phyloP scores from a whole-genome alignment of 2,888 invertebrate species.

The Noctua janthina region DNA sequence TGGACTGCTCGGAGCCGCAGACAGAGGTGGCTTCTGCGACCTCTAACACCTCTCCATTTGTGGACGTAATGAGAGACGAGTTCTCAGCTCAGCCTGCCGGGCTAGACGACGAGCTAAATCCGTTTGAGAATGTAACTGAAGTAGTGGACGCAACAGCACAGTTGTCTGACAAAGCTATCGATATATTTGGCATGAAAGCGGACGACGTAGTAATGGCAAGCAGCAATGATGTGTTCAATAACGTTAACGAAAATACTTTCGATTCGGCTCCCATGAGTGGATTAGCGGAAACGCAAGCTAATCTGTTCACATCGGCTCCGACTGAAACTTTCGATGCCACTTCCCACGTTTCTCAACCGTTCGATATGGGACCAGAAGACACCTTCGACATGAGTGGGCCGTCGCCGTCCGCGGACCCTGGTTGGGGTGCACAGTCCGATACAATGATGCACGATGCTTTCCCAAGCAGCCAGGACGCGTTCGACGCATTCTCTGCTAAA shows the following conservation, averaged over 20 bases:
- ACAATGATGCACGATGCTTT: constrained; percentile 79
- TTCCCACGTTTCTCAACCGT: constrained; percentile 39
- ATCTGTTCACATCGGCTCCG: constrained; percentile 68
- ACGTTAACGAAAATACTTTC: constrained; percentile 62
- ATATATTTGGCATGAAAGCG: constrained; percentile 74
- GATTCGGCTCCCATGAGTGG: constrained; percentile 48
- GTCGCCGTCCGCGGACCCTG: constrained; percentile 71
- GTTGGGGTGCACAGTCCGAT: constrained; percentile 76
- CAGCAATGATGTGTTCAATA: constrained; percentile 63
- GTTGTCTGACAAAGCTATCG: constrained; percentile 64
- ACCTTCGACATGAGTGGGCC: constrained; percentile 60
- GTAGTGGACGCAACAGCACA: constrained; percentile 59
- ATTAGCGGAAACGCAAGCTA: constrained; percentile 57
- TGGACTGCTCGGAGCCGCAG: constrained; percentile 83
- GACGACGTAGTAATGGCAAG: constrained; percentile 70
- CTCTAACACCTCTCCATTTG: constrained; percentile 81
- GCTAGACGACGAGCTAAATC: constrained; percentile 79
- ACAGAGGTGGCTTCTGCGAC: constrained; percentile 65
- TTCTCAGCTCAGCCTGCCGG: constrained; percentile 62
- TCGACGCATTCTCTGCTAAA: constrained; percentile 97
- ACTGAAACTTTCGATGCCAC: constrained; percentile 60
- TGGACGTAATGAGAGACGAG: constrained; percentile 71
- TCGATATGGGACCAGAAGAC: constrained; percentile 54
- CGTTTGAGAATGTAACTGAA: constrained; percentile 77
- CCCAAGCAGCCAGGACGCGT: constrained; percentile 88